Evolutionary conservation across 1,140 invertebrate genomes (phyloP), one percentile per base, ranked within the genome.

Genomic region (Cyclina sinensis): DNA sequence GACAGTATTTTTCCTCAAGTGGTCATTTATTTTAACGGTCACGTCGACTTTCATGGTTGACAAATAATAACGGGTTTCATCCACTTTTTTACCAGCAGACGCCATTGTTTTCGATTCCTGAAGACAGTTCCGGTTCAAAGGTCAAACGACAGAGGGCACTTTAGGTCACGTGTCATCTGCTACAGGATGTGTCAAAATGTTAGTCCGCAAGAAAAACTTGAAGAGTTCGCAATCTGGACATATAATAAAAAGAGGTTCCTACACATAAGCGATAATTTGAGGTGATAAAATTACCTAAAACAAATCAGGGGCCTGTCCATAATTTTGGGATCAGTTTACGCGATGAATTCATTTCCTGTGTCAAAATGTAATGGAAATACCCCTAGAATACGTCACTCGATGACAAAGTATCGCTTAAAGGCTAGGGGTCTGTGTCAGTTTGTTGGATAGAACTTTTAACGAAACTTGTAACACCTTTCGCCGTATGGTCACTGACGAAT

Each of bases 41-140:
- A 87, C 51, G 39, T 21, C 51, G 70, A 80, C 74, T 87, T 46
- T 59, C 21, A 30, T 27, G 43, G 54, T 80, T 87, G 85, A 80
- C 85, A 87, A 87, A 87, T 87, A 78, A 87, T 87, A 87, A 87
- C 85, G 85, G 85, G 85, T 87, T 87, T 70, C 39, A 48, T 80
- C 51, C 73, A 62, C 30, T 48, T 78, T 87, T 80, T 79, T 87
- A 54, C 51, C 43, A 59, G 51, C 59, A 43, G 59, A 46, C 59
- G 76, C 76, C 85, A 87, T 87, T 87, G 85, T 87, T 80, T 87
- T 51, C 74, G 11, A 27, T 59, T 57, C 37, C 43, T 57, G 51
- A 39, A 65, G 68, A 87, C 46, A 79, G 74, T 79, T 80, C 85
- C 85, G 85, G 85, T 37, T 87, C 59, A 87, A 48, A 80, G 85